These are phyloP conservation scores for Drosophila subsilvestris DNA, from an alignment of 2,888 invertebrate species.

Conservation along the genomic window DNA sequence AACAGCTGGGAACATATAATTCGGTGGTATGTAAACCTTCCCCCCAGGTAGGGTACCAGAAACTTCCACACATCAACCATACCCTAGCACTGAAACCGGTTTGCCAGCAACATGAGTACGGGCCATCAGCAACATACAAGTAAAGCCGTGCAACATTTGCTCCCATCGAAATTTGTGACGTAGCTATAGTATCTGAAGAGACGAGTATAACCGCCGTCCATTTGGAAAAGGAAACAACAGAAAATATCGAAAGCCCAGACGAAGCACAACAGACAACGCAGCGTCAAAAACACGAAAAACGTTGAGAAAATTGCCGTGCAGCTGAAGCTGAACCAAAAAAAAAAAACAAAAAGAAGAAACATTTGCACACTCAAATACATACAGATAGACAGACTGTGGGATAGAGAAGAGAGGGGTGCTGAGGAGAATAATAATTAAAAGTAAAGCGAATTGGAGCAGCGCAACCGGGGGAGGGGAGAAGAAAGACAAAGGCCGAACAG, in stretches of 20 bases:
- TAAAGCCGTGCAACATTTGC: not conserved
- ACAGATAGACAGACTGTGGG: not conserved
- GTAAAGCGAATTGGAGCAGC: constrained; percentile 4
- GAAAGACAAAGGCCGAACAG: constrained; percentile 18
- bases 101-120: not conserved
- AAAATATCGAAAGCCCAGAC: constrained; percentile 2
- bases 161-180: not conserved
- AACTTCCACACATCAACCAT: not conserved
- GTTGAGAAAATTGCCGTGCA: constrained; percentile 15
- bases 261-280: constrained; percentile 22
- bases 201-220: constrained; percentile 5
- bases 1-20: not conserved
- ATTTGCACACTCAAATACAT: constrained; percentile 33
- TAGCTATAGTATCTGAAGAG: constrained; percentile 1
- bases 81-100: not conserved
- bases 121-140: not conserved
- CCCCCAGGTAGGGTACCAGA: not conserved
- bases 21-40: not conserved
- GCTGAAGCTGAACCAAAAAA: constrained; percentile 32
- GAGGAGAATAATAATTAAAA: constrained; percentile 3
- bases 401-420: not conserved
- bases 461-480: constrained; percentile 3
- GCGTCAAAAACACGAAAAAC: constrained; percentile 40
- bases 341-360: not conserved
- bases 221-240: constrained; percentile 15